phyloP scores from a whole-genome alignment of 1,140 invertebrate species.

The Lordiphosa clarofinis region DNA sequence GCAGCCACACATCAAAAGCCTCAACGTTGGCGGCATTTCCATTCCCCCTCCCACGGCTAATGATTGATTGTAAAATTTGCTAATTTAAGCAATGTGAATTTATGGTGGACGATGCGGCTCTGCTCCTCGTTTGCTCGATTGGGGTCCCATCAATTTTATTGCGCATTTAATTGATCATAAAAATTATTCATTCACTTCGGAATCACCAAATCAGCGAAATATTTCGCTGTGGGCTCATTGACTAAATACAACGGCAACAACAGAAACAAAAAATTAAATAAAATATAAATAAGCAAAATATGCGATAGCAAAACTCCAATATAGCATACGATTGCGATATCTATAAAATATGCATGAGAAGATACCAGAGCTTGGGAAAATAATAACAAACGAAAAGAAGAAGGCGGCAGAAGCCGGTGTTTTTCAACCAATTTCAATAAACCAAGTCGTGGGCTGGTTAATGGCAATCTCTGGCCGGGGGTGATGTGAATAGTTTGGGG shows the following conservation, averaged over 20 bases:
- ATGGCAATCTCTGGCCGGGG: slow-evolving; percentile 4
- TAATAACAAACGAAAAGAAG: slow-evolving; percentile 26
- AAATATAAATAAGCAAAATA: slow-evolving; percentile 25
- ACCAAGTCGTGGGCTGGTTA: slow-evolving; percentile 39
- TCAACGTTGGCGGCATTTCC: slow-evolving; percentile 33
- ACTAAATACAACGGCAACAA: slow-evolving; percentile 5
- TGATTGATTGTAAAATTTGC: slow-evolving; percentile 75
- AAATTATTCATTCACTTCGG: slow-evolving; percentile 73
- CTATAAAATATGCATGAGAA: slow-evolving; percentile 65
- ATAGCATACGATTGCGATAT: slow-evolving; percentile 50
- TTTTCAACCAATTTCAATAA: slow-evolving; percentile 45
- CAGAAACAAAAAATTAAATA: slow-evolving; percentile 1
- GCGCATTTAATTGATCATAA: slow-evolving; percentile 74
- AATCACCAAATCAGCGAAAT: slow-evolving; percentile 49
- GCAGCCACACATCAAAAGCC: slow-evolving; percentile 54
- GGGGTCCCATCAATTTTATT: slow-evolving; percentile 67
- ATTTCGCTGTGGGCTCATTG: slow-evolving; percentile 37
- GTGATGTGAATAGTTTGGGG: slow-evolving; percentile 7
- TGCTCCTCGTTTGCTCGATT: slow-evolving; percentile 3
- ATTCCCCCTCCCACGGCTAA: slow-evolving; percentile 40
- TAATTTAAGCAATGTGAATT: slow-evolving; percentile 75
- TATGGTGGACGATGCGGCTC: slow-evolving; percentile 40
- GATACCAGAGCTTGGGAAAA: slow-evolving; percentile 27
- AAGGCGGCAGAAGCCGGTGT: slow-evolving; percentile 26
- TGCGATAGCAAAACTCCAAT: slow-evolving; percentile 30